phyloP scores from a whole-genome alignment of 2,797 vertebrate genomes.

The Acanthopagrus latus region DNA sequence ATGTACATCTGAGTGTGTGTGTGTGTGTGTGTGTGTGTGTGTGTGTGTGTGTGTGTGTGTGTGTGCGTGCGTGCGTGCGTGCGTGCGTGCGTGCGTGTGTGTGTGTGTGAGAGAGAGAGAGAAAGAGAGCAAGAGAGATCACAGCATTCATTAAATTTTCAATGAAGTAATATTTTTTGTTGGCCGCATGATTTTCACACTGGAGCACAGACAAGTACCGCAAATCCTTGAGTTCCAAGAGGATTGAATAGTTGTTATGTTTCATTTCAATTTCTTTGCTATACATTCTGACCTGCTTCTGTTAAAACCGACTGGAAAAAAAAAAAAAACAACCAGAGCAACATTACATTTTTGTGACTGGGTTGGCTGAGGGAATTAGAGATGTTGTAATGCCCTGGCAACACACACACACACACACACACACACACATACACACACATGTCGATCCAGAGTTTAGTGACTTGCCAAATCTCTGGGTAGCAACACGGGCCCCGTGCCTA shows the following conservation, averaged over 20 bases:
- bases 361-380: constrained; percentile 60
- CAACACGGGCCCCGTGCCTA: constrained; percentile 55
- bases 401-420: constrained; percentile 53
- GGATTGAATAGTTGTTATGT: too few relatives aligned
- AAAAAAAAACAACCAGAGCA: constrained; percentile 32
- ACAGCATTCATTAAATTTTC: constrained; percentile 38
- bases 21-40: constrained; percentile 35
- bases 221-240: too few relatives aligned
- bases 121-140: constrained; percentile 17
- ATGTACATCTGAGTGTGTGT: constrained; percentile 23
- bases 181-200: constrained; percentile 1
- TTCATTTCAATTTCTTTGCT: background rate
- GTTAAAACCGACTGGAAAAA: constrained; percentile 8
- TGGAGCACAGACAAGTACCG: background rate
- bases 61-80: constrained; percentile 31
- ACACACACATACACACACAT: too few relatives aligned
- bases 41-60: constrained; percentile 27
- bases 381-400: constrained; percentile 79
- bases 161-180: constrained; percentile 25
- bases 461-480: constrained; percentile 71
- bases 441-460: constrained; percentile 51
- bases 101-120: constrained; percentile 11
- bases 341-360: constrained; percentile 46
- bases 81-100: constrained; percentile 29
- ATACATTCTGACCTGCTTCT: background rate